Evolutionary conservation across 2,797 vertebrate genomes (phyloP).

Genomic region (Arnoldichthys spilopterus): DNA sequence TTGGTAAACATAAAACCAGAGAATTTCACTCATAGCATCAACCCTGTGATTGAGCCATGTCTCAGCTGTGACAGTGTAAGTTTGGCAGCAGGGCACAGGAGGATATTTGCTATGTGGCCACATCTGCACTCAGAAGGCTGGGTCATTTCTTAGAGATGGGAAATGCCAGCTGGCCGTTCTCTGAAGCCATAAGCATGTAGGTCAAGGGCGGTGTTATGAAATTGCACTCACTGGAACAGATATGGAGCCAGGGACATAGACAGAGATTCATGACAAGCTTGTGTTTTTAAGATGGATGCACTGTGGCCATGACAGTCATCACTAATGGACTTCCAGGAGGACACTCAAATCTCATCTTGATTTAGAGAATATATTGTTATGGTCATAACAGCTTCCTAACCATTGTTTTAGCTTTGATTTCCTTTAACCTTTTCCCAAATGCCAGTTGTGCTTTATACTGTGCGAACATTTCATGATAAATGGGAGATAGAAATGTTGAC

Average conservation of each 20-base stretch:
- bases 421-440: too few relatives aligned
- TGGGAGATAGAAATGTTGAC: too few relatives aligned
- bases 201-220: constrained; percentile 44
- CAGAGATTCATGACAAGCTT: constrained; percentile 24
- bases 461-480: too few relatives aligned
- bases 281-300: neutral
- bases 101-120: constrained; percentile 21
- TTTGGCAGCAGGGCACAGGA: neutral
- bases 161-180: constrained; percentile 51
- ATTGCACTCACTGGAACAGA: constrained; percentile 18
- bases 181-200: constrained; percentile 27
- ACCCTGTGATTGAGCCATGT: neutral
- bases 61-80: constrained; percentile 34
- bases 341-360: neutral
- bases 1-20: neutral
- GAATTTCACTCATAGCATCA: constrained; percentile 7
- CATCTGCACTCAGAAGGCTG: constrained; percentile 47
- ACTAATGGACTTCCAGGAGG: constrained; percentile 11
- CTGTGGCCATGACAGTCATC: neutral
- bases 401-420: neutral
- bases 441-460: too few relatives aligned
- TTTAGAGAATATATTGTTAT: neutral
- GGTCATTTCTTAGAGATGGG: constrained; percentile 37
- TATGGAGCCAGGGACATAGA: neutral
- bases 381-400: neutral